Evolutionary conservation across 2,797 vertebrate genomes (phyloP).

Genomic region (Petrocephalus schoutedeni): DNA sequence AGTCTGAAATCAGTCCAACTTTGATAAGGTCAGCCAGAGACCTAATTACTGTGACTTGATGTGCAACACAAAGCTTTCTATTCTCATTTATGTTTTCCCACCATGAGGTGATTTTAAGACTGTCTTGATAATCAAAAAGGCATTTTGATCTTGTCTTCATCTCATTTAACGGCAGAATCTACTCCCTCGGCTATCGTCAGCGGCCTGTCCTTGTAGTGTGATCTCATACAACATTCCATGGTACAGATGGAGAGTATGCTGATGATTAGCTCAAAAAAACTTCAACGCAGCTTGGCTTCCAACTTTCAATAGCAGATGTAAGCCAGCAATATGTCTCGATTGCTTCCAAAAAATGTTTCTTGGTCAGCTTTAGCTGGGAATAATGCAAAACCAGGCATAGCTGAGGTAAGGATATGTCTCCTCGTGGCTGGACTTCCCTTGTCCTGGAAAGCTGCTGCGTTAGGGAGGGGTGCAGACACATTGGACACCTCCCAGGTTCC

Average conservation of each 20-base stretch:
- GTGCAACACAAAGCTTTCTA: not conserved
- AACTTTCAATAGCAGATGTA: not conserved
- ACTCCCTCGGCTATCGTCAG: not conserved
- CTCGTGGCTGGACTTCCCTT: not conserved
- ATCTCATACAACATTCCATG: not conserved
- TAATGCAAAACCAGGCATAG: not conserved
- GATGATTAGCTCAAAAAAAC: not conserved
- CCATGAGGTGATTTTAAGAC: not conserved
- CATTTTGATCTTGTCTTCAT: not conserved
- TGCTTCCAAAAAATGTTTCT: not conserved
- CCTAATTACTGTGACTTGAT: not conserved
- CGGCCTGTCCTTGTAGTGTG: not conserved
- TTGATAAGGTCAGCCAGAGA: not conserved
- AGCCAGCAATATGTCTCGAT: not conserved
- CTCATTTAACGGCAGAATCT: not conserved
- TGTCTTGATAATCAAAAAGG: not conserved
- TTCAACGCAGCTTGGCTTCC: not conserved
- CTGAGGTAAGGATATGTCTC: not conserved
- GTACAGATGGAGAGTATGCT: not conserved
- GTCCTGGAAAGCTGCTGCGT: not conserved
- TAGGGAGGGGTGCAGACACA: not conserved
- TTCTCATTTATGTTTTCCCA: not conserved
- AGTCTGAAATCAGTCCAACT: not conserved
- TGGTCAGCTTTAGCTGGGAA: not conserved
- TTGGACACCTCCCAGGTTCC: conserved; percentile 11